phyloP scores from a whole-genome alignment of 2,797 vertebrate genomes.

The Paramormyrops hopkinsi region DNA sequence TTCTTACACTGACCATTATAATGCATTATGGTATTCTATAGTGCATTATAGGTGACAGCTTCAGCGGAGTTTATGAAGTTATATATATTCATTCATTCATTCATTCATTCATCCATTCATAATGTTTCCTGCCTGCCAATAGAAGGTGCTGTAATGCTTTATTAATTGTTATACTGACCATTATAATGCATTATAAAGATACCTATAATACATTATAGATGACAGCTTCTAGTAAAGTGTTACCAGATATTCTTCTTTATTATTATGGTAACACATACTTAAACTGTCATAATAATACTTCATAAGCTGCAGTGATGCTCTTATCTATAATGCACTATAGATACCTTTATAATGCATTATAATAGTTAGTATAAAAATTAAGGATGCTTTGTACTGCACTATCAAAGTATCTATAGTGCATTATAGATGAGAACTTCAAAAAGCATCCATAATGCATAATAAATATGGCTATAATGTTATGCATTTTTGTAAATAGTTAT shows the following conservation, averaged over 20 bases:
- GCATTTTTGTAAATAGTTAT: not conserved
- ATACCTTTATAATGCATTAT: not conserved
- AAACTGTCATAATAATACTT: not conserved
- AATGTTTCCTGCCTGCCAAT: not conserved
- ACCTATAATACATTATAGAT: not conserved
- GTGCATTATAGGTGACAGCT: not conserved
- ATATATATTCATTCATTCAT: not conserved
- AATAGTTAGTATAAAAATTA: not conserved
- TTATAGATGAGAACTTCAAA: not conserved
- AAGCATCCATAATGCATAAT: not conserved
- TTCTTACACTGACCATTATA: not conserved
- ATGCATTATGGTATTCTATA: not conserved
- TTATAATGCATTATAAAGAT: not conserved
- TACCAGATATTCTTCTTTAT: not conserved
- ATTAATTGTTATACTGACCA: not conserved
- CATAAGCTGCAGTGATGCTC: not conserved
- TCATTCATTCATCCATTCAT: not conserved
- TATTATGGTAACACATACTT: not conserved
- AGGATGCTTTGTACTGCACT: not conserved
- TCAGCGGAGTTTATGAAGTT: not conserved
- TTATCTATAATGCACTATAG: not conserved
- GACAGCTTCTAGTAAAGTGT: not conserved
- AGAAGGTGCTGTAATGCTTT: not conserved
- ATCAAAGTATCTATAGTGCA: not conserved
- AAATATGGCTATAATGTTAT: not conserved